These are phyloP conservation scores for Mareca penelope DNA, from an alignment of 2,797 vertebrate species.

Conservation along the genomic window DNA sequence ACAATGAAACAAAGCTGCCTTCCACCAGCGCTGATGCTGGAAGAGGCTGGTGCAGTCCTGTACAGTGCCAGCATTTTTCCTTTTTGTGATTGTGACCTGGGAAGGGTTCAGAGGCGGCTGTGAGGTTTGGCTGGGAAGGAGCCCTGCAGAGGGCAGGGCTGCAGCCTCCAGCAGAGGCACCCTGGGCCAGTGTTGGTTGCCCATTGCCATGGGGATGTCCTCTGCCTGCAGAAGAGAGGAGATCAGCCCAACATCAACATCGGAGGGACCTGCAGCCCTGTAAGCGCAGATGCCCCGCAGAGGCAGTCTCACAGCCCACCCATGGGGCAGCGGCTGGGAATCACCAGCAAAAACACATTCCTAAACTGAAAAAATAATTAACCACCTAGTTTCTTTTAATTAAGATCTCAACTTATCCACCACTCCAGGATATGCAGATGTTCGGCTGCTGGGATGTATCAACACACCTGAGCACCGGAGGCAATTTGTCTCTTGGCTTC, in stretches of 20 bases:
- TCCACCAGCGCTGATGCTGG: not conserved
- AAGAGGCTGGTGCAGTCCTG: fast-evolving
- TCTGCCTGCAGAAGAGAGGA: not conserved
- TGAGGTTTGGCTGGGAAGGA: not conserved
- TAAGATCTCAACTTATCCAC: slow-evolving; percentile 36
- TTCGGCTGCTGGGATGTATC: slow-evolving; percentile 39
- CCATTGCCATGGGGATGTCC: fast-evolving
- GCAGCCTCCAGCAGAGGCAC: not conserved
- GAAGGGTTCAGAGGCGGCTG: not conserved
- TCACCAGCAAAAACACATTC: not conserved
- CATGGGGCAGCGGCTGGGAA: slow-evolving; percentile 1
- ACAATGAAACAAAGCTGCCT: not conserved
- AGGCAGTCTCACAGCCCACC: slow-evolving; percentile 32
- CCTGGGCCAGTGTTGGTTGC: not conserved
- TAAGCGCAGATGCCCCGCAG: not conserved
- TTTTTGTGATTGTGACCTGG: not conserved
- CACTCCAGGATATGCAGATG: slow-evolving; percentile 58
- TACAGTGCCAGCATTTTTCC: fast-evolving
- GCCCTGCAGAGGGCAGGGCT: not conserved
- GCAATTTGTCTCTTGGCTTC: slow-evolving; percentile 9
- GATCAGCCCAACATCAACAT: not conserved
- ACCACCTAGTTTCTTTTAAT: slow-evolving; percentile 36
- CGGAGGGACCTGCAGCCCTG: not conserved
- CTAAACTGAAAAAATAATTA: slow-evolving; percentile 24
- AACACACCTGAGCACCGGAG: slow-evolving; percentile 69